Evolutionary conservation across 1,140 invertebrate genomes (phyloP).

Genomic region (Coptotermes formosanus): DNA sequence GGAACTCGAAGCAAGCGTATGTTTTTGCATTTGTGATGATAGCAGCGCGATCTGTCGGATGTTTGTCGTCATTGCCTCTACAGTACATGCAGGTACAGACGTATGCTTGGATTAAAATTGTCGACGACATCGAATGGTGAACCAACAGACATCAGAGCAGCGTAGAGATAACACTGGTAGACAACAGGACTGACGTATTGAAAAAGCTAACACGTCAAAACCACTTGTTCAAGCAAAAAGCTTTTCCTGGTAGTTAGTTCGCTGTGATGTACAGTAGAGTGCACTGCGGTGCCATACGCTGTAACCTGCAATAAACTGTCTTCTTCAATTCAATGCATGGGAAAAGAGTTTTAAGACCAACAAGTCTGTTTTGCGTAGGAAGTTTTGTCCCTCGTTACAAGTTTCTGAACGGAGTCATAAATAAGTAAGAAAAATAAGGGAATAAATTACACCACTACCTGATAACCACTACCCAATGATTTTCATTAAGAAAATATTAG

Average conservation of each 20-base stretch:
- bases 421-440: background rate
- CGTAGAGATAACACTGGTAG: background rate
- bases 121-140: background rate
- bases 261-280: background rate
- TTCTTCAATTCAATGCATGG: background rate
- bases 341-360: background rate
- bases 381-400: background rate
- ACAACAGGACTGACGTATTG: background rate
- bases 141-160: background rate
- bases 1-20: background rate
- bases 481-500: background rate
- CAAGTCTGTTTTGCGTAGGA: background rate
- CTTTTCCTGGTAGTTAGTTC: conserved; percentile 18
- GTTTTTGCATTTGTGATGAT: background rate
- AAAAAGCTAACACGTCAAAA: background rate
- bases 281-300: background rate
- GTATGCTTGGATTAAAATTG: background rate
- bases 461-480: background rate
- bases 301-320: background rate
- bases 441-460: background rate
- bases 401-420: background rate
- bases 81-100: background rate
- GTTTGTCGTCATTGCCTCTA: background rate
- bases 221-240: conserved; percentile 13
- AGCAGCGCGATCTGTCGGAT: background rate